Base-by-base conservation (phyloP, 2,113 vertebrate species). In the Neogobius melanostomus region DNA sequence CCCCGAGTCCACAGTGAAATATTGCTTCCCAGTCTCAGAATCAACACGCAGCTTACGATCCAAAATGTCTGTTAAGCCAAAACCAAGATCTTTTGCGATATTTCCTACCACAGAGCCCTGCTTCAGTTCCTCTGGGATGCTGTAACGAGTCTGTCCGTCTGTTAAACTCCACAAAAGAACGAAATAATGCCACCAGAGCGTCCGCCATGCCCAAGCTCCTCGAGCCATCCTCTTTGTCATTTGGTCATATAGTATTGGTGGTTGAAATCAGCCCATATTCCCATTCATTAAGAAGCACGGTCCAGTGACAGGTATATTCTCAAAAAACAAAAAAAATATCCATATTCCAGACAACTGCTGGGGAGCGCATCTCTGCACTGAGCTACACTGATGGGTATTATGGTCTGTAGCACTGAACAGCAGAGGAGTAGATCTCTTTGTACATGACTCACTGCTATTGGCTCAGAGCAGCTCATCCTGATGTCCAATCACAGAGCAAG, bases 61-160 rank as follows among this genome's bases (percentile, higher is more conserved):
- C 8, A 84, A 87, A 65, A 95, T 77, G 43, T 93, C 94, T 57
- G 89, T 75, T 48, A 89, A 36, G 16, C 93, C 91, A 63, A 96
- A 75, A 51, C 91, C 92, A 1, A 96, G 71, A 85, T 95, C 95
- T 82, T 93, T 94, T 65, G 92, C 93, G 11, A 95, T 63, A 83
- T 95, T 94, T 67, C 95, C 94, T 54, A 96, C 93, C 16, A 91
- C 82, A 36, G 91, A 91, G 4, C 94, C 94, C 28, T 82, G 83
- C 56, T 92, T 91, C 11, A 92, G 76, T 57, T 95, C 93, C 87
- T 95, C 94, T 0, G 91, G 91, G 68, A 95, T 92, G 16, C 91
- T 91, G 84, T 95, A 95, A 54, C 81, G 92, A 72, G 87, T 88
- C 77, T 92, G 89, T 51, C 71, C 91, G 44, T 90, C 71, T 70